Percentiles rank a stretch among this genome's conserved stretches.
Conservation (phyloP, 1,140 invertebrate species). For the Bilobella aurantiaca region DNA sequence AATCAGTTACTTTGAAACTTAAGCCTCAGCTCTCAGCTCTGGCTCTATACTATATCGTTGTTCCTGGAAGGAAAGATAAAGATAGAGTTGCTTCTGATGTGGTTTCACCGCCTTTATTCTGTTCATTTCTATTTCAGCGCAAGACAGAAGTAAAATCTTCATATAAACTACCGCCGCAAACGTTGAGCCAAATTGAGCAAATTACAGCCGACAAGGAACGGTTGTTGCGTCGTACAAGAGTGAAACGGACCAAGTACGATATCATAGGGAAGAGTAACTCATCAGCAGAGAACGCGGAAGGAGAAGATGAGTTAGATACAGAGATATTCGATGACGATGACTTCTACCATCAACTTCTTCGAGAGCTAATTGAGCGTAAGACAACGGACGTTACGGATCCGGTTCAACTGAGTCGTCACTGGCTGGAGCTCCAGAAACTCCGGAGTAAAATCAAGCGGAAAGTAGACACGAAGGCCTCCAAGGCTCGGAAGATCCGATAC, state of each 20-base stretch:
- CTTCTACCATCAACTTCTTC: constrained; percentile 85
- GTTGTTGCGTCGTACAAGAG: constrained; percentile 66
- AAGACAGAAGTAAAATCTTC: no score
- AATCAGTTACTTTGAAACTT: no score
- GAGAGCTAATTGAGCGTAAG: constrained; percentile 86
- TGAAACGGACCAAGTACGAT: constrained; percentile 62
- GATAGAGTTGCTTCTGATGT: no score
- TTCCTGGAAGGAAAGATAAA: no score
- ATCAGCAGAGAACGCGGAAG: constrained; percentile 25
- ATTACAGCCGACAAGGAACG: constrained; percentile 64
- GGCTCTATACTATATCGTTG: no score
- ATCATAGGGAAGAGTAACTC: constrained; percentile 52
- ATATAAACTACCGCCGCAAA: constrained; percentile 60
- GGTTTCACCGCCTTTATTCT: no score
- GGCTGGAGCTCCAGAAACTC: constrained; percentile 81
- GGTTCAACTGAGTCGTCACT: constrained; percentile 64
- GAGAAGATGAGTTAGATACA: constrained; percentile 53
- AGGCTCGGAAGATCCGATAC: constrained; percentile 82
- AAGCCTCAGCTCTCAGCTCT: no score
- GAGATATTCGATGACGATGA: constrained; percentile 96
- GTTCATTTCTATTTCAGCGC: no score
- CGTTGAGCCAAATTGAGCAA: constrained; percentile 76
- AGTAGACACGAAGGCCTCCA: constrained; percentile 81
- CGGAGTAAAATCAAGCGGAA: constrained; percentile 79
- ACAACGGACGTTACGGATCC: constrained; percentile 70